Base-by-base conservation (phyloP, 2,113 vertebrate species). In the Tachycineta bicolor region DNA sequence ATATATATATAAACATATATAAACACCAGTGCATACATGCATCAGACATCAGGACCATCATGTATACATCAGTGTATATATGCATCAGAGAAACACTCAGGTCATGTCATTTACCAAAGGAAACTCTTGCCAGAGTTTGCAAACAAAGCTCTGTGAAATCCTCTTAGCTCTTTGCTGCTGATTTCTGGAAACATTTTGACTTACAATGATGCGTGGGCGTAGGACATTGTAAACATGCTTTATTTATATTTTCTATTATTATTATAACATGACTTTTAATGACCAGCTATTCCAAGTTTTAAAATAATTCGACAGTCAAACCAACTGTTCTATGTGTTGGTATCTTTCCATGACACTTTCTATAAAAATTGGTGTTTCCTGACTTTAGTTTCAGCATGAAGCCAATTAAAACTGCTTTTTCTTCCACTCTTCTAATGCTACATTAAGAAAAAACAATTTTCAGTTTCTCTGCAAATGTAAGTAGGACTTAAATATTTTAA, bases 181-280 rank as follows among this genome's bases (percentile, higher is more conserved):
- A 39, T 69, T 95, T 86, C 67, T 77, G 60, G 77, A 94, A 88
- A 47, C 34, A 33, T 80, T 87, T 63, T 90, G 50, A 55, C 53
- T 80, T 90, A 90, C 52, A 81, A 14, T 94, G 71, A 31, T 70
- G 86, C 1, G 76, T 96, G 95, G 76, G 94, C 67, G 76, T 83
- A 83, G 63, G 44, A 81, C 69, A 71, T 26, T 74, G 80, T 90
- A 93, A 95, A 84, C 73, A 56, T 31, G 43, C 34, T 86, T 87
- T 96, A 67, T 95, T 97, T 96, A 89, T n/a, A 53, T 89, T 92
- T 90, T 67, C 77, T 91, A 24, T 80, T 96, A 53, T 87, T 94
- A 60, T 92, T 90, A 50, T 67, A 83, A 41, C 60, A 56, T 93
- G 80, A 83, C 83, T 94, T 83, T 46, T 92, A 88, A 89, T 92